phyloP scores from a whole-genome alignment of 2,797 vertebrate genomes.

The Hyperoplus lanceolatus region DNA sequence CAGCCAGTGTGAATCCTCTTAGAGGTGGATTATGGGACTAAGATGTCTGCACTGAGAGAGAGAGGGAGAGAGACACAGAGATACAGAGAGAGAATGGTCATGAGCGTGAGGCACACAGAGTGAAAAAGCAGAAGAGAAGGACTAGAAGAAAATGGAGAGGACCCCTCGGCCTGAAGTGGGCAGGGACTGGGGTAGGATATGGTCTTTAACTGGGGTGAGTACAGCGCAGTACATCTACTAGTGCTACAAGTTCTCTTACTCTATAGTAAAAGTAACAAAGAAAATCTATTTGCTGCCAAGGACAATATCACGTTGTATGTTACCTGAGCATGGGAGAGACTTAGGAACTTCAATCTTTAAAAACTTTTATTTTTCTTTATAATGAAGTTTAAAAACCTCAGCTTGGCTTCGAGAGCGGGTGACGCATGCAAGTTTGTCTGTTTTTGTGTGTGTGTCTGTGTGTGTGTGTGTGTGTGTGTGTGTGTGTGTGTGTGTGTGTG shows the following conservation, averaged over 20 bases:
- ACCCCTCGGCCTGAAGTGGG: slow-evolving; percentile 53
- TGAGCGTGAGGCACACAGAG: slow-evolving; percentile 32
- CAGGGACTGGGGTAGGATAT: slow-evolving; percentile 55
- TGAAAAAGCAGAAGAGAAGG: slow-evolving; percentile 33
- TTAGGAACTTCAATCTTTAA: not conserved
- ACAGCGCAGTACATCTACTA: not conserved
- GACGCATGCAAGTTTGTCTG: slow-evolving; percentile 11
- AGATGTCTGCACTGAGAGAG: slow-evolving; percentile 68
- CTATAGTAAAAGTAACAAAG: not conserved
- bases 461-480: not conserved
- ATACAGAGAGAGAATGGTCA: slow-evolving; percentile 2
- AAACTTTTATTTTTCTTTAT: not conserved
- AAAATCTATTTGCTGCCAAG: not conserved
- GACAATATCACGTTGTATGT: not conserved
- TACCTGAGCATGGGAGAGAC: not conserved
- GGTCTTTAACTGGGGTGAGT: slow-evolving; percentile 67
- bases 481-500: slow-evolving; percentile 7
- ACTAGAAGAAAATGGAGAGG: slow-evolving; percentile 65
- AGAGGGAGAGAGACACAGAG: slow-evolving; percentile 34
- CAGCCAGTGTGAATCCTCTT: slow-evolving; percentile 83
- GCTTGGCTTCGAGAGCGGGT: slow-evolving; percentile 32
- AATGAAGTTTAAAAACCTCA: slow-evolving; percentile 11
- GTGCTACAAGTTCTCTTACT: not conserved
- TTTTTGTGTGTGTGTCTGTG: slow-evolving; percentile 17
- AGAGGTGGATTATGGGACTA: slow-evolving; percentile 84